phyloP scores from a whole-genome alignment of 2,888 invertebrate species.

The Perithous albicinctus region DNA sequence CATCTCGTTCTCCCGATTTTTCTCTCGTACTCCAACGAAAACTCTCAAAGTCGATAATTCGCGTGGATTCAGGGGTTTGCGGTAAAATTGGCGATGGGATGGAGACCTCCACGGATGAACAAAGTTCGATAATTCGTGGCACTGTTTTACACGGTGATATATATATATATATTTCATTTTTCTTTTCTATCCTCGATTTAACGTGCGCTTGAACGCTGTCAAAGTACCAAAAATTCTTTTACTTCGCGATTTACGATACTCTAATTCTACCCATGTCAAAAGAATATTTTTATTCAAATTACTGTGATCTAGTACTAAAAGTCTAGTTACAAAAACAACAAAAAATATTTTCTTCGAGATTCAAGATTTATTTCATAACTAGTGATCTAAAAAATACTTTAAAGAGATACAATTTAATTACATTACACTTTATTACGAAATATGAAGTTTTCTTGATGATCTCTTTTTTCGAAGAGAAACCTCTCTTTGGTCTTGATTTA shows the following conservation, averaged over 20 bases:
- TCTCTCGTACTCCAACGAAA: constrained; percentile 57
- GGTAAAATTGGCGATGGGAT: constrained; percentile 66
- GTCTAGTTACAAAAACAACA: too few relatives aligned
- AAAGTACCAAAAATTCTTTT: constrained; percentile 35
- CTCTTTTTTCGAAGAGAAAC: neutral
- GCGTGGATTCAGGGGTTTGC: constrained; percentile 65
- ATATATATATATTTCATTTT: constrained; percentile 53
- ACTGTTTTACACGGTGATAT: constrained; percentile 47
- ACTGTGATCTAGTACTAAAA: too few relatives aligned
- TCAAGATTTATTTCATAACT: too few relatives aligned
- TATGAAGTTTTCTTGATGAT: neutral
- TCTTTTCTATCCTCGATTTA: constrained; percentile 9
- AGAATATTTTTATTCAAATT: constrained; percentile 29
- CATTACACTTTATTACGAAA: too few relatives aligned
- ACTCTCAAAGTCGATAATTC: constrained; percentile 68
- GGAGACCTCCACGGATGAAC: constrained; percentile 51
- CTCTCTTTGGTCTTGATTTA: constrained; percentile 30
- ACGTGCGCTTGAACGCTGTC: constrained; percentile 30
- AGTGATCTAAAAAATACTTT: too few relatives aligned
- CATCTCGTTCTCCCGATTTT: constrained; percentile 8
- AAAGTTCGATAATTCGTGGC: constrained; percentile 59
- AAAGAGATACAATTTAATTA: too few relatives aligned
- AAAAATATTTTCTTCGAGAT: too few relatives aligned
- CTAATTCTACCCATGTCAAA: too few relatives aligned
- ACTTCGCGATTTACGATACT: neutral